Percentiles rank a stretch among this genome's conserved stretches.
Evolutionary conservation across 2,888 invertebrate genomes (phyloP).

Genomic region (Phalera bucephala): DNA sequence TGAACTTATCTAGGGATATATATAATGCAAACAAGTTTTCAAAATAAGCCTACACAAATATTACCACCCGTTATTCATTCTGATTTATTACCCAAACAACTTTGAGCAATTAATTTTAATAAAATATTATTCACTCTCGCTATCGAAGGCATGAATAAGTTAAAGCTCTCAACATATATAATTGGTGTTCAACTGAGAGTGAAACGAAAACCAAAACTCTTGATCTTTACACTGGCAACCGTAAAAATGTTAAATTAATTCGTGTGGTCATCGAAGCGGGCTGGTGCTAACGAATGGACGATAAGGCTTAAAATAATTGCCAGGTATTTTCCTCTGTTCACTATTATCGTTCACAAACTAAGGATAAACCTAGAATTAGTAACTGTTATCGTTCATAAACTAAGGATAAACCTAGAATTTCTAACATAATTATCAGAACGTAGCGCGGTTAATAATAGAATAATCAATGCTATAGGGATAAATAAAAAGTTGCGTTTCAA

Average conservation of each 20-base stretch:
- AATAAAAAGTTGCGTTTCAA: no score
- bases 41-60: not conserved
- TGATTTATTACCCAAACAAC: not conserved
- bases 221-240: constrained; percentile 37
- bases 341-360: not conserved
- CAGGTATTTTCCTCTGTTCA: not conserved
- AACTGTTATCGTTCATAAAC: no score
- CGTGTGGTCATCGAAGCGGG: constrained; percentile 5
- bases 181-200: constrained; percentile 29
- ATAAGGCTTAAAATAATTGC: not conserved
- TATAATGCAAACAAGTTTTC: no score
- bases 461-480: no score
- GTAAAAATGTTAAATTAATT: constrained; percentile 32
- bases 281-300: constrained; percentile 2
- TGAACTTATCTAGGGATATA: no score
- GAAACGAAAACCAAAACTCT: constrained; percentile 40
- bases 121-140: not conserved
- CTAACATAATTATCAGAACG: no score
- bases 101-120: not conserved
- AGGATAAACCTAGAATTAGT: not conserved
- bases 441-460: no score
- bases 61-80: not conserved
- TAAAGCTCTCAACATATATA: constrained; percentile 10
- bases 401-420: no score
- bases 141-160: not conserved